Evolutionary conservation across 2,113 vertebrate genomes (phyloP).

Genomic region (Tragulus kanchil): DNA sequence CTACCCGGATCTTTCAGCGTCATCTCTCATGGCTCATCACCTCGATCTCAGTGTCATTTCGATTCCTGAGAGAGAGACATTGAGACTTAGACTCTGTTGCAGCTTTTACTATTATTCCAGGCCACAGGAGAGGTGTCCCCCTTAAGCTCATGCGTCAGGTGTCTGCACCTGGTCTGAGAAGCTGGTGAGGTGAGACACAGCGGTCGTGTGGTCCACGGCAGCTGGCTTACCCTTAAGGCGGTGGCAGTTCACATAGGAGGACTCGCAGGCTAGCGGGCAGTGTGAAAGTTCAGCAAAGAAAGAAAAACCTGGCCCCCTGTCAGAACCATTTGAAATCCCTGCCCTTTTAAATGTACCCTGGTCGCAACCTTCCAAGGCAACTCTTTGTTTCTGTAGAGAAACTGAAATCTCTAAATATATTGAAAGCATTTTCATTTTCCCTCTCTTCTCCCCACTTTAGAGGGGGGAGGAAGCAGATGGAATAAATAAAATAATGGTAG

Average conservation of each 20-base stretch:
- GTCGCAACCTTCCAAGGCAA: not conserved
- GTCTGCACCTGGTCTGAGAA: not conserved
- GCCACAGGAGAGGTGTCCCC: not conserved
- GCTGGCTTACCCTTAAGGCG: not conserved
- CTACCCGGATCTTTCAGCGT: not conserved
- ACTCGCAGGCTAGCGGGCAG: not conserved
- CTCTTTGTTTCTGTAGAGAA: not conserved
- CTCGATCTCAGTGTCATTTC: not conserved
- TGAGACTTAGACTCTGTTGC: not conserved
- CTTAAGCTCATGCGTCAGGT: not conserved
- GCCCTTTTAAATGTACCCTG: not conserved
- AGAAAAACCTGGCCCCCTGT: not conserved
- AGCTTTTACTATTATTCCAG: not conserved
- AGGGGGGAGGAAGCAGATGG: not conserved
- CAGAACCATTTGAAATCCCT: not conserved
- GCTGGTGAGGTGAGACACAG: not conserved
- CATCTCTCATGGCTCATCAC: not conserved
- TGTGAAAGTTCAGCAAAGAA: not conserved
- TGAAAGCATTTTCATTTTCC: conserved; percentile 3
- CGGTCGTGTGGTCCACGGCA: not conserved
- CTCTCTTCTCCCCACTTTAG: not conserved
- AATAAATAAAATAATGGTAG: not conserved
- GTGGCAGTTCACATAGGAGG: not conserved
- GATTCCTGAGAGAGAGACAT: not conserved
- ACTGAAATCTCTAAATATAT: not conserved